Conservation (phyloP, 2,797 vertebrate genomes). For the Cyprinella venusta region DNA sequence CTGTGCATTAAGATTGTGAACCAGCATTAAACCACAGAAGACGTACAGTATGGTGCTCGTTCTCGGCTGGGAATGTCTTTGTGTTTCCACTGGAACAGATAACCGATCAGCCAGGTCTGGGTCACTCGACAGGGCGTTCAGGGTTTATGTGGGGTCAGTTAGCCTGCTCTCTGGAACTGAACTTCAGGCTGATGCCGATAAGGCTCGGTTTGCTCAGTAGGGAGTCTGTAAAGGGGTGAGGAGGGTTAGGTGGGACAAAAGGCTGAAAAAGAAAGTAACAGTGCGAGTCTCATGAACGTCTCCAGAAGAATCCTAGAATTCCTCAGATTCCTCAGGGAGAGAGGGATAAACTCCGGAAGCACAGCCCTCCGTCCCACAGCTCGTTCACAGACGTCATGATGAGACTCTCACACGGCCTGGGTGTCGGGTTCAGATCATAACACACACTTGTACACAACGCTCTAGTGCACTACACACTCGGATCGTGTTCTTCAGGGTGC, state of each 20-base stretch:
- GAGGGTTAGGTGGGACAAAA: neutral
- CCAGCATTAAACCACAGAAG: no score
- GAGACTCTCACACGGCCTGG: neutral
- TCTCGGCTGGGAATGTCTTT: no score
- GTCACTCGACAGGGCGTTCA: neutral
- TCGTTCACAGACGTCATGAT: neutral
- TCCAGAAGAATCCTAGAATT: constrained; percentile 61
- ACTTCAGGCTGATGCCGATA: neutral
- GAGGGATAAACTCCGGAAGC: constrained; percentile 77
- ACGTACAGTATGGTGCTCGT: no score
- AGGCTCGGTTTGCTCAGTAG: neutral
- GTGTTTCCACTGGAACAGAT: neutral
- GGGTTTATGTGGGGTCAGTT: neutral
- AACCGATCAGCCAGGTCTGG: no score
- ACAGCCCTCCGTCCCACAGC: constrained; percentile 54
- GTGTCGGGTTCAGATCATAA: neutral
- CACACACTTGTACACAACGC: neutral
- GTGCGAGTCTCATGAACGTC: constrained; percentile 69
- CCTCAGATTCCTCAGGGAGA: constrained; percentile 70
- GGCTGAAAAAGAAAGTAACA: constrained; percentile 62
- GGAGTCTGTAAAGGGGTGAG: neutral
- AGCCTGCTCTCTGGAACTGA: neutral
- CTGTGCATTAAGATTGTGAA: neutral
- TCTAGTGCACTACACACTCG: neutral
- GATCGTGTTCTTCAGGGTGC: neutral